Evolutionary conservation across 2,888 invertebrate species (phyloP), one percentile per base, ranked within the genome.

Genomic region (Polyploca ridens): DNA sequence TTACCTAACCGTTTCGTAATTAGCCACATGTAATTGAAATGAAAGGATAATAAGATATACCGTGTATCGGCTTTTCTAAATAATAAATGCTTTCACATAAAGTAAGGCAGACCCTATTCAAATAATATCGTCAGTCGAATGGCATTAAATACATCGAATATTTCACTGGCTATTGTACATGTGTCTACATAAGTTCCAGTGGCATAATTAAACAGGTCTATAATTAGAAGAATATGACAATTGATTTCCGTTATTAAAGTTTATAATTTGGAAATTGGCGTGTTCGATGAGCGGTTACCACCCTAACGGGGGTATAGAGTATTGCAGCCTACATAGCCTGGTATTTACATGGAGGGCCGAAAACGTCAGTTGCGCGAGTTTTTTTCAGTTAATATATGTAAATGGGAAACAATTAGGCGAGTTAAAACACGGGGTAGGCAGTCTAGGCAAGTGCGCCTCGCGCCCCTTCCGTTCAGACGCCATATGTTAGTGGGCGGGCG

Each of bases 401-500:
- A 93, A 94, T 93, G 90, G 90, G 90, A 93, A 92, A 86, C 93
- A 94, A 93, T 94, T 93, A 94, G 91, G 91, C 90, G 90, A 91
- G 91, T 92, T 93, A 93, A 93, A 89, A 93, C 89, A 90, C 91
- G 92, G 92, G 93, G 93, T 90, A 91, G 91, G 89, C 91, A 90
- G 91, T 89, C 88, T 90, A 90, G 90, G 90, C 91, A 90, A 88
- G 91, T 79, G 88, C 87, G 87, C 86, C 85, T 88, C 85, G 87
- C 87, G 84, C 89, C 91, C 93, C 90, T 88, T 86, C 86, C 86
- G 84, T 75, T 76, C 77, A 74, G 76, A 73, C 85, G 88, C 94
- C 93, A 93, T 92, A 90, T 93, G 93, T 78, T 81, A 77, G 87
- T 80, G 90, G 93, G 93, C 89, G 92, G 91, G 85, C 84, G 86